Base-by-base conservation (phyloP, 2,888 invertebrate genomes). In the Protophormia terraenovae region DNA sequence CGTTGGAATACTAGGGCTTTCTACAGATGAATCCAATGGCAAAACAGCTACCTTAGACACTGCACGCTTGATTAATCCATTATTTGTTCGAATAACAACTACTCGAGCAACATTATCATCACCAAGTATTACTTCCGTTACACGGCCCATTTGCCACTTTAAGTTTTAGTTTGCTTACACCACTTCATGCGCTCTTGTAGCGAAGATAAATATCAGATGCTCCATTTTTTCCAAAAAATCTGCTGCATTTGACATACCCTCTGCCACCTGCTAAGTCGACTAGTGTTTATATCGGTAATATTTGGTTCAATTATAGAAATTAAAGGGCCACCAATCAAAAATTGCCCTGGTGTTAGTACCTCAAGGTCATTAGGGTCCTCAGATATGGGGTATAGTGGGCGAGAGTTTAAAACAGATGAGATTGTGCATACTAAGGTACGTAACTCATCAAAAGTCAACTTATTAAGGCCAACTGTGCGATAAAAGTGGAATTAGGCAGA, bases 101-200 rank as follows among this genome's bases (percentile, higher is more conserved):
- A 88, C 82, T 22, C 80, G 75, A 19, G 62, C 75, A 19, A 78
- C 79, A n/a, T 71, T 69, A 64, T 86, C 84, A 1, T 77, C 29
- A 7, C 79, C 86, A 12, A n/a, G 38, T 10, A 81, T 58, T n/a
- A 69, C 14, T 8, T 81, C 78, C 2, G 71, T 50, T 10, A 87
- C 80, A 16, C 86, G 80, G n/a, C 83, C 87, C 1, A 87, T 69
- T 24, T 77, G 84, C 86, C 87, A 87, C 32, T 85, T 87, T 1
- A 86, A 62, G 4, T 62, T 82, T n/a, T n/a, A 2, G 84, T 69
- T 3, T 72, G 53, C 35, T 80, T 45, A 3, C 76, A 78, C 86
- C 87, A 87, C 41, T 87, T 87, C 2, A 32, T 47, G n/a, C 85
- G 78, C 41, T 88, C 75, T 69, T 87, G 85, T 1, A 87, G 64